phyloP scores from a whole-genome alignment of 1,140 invertebrate species.

The Anoplophora glabripennis region DNA sequence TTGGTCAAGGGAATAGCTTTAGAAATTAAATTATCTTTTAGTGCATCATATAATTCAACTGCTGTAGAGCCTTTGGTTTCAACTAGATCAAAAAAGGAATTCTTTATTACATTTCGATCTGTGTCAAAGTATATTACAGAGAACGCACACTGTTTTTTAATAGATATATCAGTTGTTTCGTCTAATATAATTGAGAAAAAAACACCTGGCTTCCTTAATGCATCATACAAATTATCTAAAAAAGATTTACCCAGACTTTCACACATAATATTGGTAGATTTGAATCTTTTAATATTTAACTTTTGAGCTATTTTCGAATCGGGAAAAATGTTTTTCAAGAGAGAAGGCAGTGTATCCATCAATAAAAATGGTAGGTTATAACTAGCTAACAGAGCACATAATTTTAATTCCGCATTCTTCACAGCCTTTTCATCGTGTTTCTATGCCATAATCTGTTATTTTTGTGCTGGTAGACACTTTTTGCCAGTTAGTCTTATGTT shows the following conservation, averaged over 20 bases:
- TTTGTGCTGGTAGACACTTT: slow-evolving; percentile 1
- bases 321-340: slow-evolving; percentile 11
- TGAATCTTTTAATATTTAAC: slow-evolving; percentile 7
- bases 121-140: slow-evolving; percentile 23
- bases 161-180: slow-evolving; percentile 14
- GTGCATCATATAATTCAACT: slow-evolving; percentile 19
- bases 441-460: neutral
- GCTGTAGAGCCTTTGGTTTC: slow-evolving; percentile 26
- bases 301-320: slow-evolving; percentile 20
- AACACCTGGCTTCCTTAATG: slow-evolving; percentile 9
- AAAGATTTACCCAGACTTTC: slow-evolving; percentile 14
- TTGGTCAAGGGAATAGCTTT: slow-evolving; percentile 38
- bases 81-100: slow-evolving; percentile 28
- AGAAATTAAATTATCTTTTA: slow-evolving; percentile 23
- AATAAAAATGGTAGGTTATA: slow-evolving; percentile 19
- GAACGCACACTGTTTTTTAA: slow-evolving; percentile 17
- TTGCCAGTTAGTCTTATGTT: slow-evolving; percentile 2
- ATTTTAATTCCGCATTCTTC: slow-evolving; percentile 19
- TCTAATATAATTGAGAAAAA: slow-evolving; percentile 21
- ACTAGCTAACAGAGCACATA: slow-evolving; percentile 10
- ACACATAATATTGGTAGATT: slow-evolving; percentile 9
- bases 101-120: slow-evolving; percentile 1
- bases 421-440: neutral
- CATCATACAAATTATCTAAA: slow-evolving; percentile 1
- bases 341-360: slow-evolving; percentile 9